Evolutionary conservation across 2,113 vertebrate species (phyloP), one percentile per base, ranked within the genome.

Genomic region (Xiphophorus couchianus): DNA sequence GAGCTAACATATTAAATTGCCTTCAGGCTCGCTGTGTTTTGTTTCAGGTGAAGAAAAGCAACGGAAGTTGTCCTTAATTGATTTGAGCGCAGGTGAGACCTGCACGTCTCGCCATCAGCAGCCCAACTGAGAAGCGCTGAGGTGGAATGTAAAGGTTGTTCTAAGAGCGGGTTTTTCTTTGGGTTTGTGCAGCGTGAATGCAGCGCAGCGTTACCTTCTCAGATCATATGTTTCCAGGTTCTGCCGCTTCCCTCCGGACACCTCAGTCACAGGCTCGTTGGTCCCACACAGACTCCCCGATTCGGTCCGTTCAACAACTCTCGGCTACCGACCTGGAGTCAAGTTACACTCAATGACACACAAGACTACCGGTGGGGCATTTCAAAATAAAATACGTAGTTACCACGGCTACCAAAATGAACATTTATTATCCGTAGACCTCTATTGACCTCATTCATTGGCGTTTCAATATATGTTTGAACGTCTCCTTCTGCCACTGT

Each of bases 191-290:
- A 28, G 61, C 0, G 44, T 0, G 58, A 65, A 58, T 33, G 37
- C 58, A 65, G 30, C 72, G 48, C 71, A 44, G 77, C 1, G n/a
- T 2, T 86, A 86, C 86, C 86, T 88, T 62, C 81, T 88, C 81
- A 60, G 78, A 78, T 76, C 86, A 81, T 27, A 64, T 7, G 82
- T 42, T 60, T 63, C 71, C 80, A 1, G 75, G 63, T 67, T 71
- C 58, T 72, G 73, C 67, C 11, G 51, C 42, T 81, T 73, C 78
- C 72, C 86, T 81, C 81, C 62, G 70, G 63, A 76, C 83, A 54
- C 80, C 80, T 76, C 74, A 1, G 14, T 1, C 28, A 62, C 35
- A 22, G 68, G 63, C 61, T 66, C 66, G 4, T 13, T 29, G 48
- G 65, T 44, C 70, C 35, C 77, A 68, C 67, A 67, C 67, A 35